Percentiles rank a stretch among this genome's conserved stretches.
Conservation (phyloP, 2,113 vertebrate genomes). For the Scortum barcoo region DNA sequence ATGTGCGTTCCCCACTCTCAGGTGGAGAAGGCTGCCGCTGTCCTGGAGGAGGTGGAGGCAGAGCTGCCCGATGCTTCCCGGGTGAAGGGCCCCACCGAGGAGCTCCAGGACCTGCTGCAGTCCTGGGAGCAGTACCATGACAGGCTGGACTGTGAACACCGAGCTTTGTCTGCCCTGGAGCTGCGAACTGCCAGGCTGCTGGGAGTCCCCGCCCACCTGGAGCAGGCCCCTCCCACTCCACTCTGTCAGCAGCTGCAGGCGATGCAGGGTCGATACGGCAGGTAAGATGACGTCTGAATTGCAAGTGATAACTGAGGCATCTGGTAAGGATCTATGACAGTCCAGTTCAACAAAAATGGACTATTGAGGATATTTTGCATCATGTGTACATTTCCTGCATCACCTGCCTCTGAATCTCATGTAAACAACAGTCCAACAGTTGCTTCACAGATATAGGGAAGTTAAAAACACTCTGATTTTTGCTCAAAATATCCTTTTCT, state of each 20-base stretch:
- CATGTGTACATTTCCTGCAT: background rate
- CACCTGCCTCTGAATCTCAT: background rate
- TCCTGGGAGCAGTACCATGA: constrained; percentile 85
- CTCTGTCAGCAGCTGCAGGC: constrained; percentile 85
- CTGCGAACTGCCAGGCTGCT: constrained; percentile 84
- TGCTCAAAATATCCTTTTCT: too few species aligned
- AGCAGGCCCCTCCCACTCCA: constrained; percentile 72
- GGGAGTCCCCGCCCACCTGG: constrained; percentile 75
- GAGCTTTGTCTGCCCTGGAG: constrained; percentile 87
- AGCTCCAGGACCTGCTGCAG: constrained; percentile 86
- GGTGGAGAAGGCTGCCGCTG: constrained; percentile 89
- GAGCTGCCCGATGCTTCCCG: constrained; percentile 85
- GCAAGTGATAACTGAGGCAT: background rate
- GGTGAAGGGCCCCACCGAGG: constrained; percentile 79
- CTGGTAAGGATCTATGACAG: background rate
- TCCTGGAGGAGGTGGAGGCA: constrained; percentile 89
- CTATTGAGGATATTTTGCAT: too few species aligned
- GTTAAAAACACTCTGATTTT: too few species aligned
- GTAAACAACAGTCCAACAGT: background rate
- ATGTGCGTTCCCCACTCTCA: constrained; percentile 57
- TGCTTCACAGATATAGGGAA: background rate
- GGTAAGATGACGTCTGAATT: constrained; percentile 79
- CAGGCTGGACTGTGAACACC: constrained; percentile 87
- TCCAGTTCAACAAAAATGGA: background rate
- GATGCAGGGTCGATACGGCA: constrained; percentile 88